Evolutionary conservation across 2,113 vertebrate genomes (phyloP), one percentile per base, ranked within the genome.

Genomic region (Pipra filicauda): DNA sequence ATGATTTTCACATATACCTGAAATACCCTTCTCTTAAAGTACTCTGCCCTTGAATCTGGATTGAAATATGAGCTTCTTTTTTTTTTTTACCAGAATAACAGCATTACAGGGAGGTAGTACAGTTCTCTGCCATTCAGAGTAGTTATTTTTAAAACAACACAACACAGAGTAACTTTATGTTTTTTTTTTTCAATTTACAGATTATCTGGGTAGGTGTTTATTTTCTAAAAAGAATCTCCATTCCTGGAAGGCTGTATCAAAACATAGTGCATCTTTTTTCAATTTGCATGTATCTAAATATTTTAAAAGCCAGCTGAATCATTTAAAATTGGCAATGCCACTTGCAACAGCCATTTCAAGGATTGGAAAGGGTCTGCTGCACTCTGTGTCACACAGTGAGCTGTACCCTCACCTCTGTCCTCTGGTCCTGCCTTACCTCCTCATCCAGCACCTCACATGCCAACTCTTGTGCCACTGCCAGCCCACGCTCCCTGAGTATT

Each of bases 361-460:
- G 61, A 14, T 5, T 13, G 51, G 59, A 49, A 55, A 75, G 23
- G 52, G 41, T 51, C 46, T 69, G 33, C 46, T 39, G 46, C 30
- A 7, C 35, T 26, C n/a, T 0, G 0, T 22, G 44, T 39, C 2
- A 0, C 39, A 8, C 23, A 33, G 37, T 5, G 54, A 79, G 65
- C 43, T 71, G 28, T 13, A 30, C 12, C 49, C 17, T 85, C 35
- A 43, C 51, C 3, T 35, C 11, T 41, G 22, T 43, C 84, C 48
- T 23, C 55, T 12, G 4, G 4, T n/a, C 52, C 74, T 65, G 64
- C 23, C 55, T 76, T 62, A 7, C 46, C 41, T 81, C 67, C 1
- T 0, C 66, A 49, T 20, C 30, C 73, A 22, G 33, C 23, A 1
- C 49, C 37, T 89, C 94, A 85, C 7, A 1, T 1, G 7, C 61